Conservation (phyloP, 2,888 invertebrate genomes). For the Mythimna albipuncta region DNA sequence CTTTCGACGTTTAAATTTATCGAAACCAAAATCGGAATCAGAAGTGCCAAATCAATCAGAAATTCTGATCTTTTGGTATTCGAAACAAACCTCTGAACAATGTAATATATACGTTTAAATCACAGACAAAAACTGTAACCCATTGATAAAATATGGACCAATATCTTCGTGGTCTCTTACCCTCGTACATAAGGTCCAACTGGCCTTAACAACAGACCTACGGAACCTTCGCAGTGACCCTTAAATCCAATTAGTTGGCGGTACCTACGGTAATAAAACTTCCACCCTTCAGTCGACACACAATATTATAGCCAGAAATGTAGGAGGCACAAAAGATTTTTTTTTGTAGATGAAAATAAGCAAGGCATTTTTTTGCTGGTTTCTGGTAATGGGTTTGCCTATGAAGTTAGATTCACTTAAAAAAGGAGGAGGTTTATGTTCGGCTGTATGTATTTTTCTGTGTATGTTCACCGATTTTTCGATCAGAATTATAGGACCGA, state of each 20-base stretch:
- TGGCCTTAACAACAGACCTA: neutral
- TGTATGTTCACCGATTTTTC: too few species aligned
- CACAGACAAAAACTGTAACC: neutral
- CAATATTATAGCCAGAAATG: constrained; percentile 16
- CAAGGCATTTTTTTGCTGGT: too few species aligned
- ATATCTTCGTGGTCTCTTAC: neutral
- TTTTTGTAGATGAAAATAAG: neutral
- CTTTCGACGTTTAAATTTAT: too few species aligned
- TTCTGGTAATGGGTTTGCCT: neutral
- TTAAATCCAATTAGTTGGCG: constrained; percentile 33
- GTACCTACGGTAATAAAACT: constrained; percentile 7
- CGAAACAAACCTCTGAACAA: too few species aligned
- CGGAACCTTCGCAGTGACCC: constrained; percentile 8
- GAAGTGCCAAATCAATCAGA: too few species aligned
- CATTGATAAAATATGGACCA: neutral
- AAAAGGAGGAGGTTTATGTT: too few species aligned
- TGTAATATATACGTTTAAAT: too few species aligned
- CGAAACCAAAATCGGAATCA: too few species aligned
- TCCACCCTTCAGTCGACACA: constrained; percentile 1
- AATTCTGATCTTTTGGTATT: too few species aligned
- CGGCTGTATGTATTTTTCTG: too few species aligned
- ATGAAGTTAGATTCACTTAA: too few species aligned
- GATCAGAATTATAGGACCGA: too few species aligned
- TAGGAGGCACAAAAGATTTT: neutral
- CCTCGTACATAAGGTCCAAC: neutral